Evolutionary conservation across 2,113 vertebrate species (phyloP), one percentile per base, ranked within the genome.

Genomic region (Sorex fumeus): DNA sequence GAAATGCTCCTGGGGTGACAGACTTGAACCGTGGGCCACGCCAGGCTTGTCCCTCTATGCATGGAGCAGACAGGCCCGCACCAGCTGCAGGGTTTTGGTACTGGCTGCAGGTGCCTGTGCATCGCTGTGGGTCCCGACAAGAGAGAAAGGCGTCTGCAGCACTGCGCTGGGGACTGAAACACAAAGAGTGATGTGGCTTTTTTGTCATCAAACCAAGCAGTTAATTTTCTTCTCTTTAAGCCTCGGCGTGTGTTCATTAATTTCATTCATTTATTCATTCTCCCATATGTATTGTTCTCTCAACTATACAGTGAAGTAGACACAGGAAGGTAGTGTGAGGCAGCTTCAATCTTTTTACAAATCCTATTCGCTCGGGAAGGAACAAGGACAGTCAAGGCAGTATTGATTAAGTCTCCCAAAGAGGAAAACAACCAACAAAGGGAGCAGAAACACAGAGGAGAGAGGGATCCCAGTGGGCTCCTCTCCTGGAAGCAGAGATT

Each of bases 61-160:
- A 13, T 9, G 2, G 47, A 7, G 10, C 47, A 85, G 64, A 2
- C 19, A 15, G 85, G 47, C 16, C 0, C 0, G 2, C 0, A 0
- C 69, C 84, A 89, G 93, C 84, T 80, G 86, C 50, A 11, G 84
- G 87, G 93, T 96, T 97, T 93, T 0, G 5, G 96, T 34, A 50
- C 12, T 1, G 92, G 77, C 27, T 67, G 87, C 96, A 94, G 96
- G 84, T 95, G 96, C 71, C 60, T 69, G 43, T 0, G 32, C 0
- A 45, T 40, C 83, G 27, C 80, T 1, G 94, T 96, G 96, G 85
- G 83, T 69, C 79, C 43, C 50, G 2, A 30, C 32, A 23, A 6
- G 11, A 4, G 45, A 57, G 40, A 47, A 21, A 81, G 69, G n/a
- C 16, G 32, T 23, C 28, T 2, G 74, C 5, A 8, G 11, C 43